Conservation (phyloP, 2,888 invertebrate genomes). For the Drosophila mimetica region DNA sequence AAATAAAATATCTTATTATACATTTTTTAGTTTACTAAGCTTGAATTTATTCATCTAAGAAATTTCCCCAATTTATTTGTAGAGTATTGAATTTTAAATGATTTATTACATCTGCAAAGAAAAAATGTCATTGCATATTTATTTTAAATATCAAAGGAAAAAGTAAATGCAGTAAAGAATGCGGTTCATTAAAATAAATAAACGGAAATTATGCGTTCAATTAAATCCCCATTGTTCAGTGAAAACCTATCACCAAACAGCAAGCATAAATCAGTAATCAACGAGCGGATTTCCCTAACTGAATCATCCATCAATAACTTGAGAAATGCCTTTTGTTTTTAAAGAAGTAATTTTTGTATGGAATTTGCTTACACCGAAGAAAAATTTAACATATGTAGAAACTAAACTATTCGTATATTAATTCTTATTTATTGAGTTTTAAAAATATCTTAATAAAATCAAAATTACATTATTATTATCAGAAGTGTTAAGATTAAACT, state of each 20-base stretch:
- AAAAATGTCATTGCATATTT: neutral
- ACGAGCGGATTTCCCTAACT: slow-evolving; percentile 21
- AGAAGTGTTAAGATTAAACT: too few species aligned
- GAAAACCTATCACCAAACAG: slow-evolving; percentile 1
- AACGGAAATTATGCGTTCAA: slow-evolving; percentile 22
- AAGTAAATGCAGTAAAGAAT: neutral
- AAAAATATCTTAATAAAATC: too few species aligned
- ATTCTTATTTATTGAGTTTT: too few species aligned
- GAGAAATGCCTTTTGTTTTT: neutral
- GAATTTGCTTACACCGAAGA: neutral
- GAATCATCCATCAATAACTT: slow-evolving; percentile 8
- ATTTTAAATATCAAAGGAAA: neutral
- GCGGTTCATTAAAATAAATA: slow-evolving; percentile 4
- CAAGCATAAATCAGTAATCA: slow-evolving; percentile 16
- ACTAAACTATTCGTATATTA: too few species aligned
- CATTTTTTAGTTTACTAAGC: too few species aligned
- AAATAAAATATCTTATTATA: too few species aligned
- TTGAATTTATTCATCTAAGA: too few species aligned
- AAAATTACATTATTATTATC: too few species aligned
- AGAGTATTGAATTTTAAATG: neutral
- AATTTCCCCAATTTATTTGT: too few species aligned
- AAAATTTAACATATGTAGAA: too few species aligned
- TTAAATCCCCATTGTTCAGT: neutral
- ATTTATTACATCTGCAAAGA: too few species aligned
- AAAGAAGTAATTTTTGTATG: neutral